These are phyloP conservation scores for Zaprionus africanus DNA, from an alignment of 1,140 invertebrate species.

Conservation along the genomic window DNA sequence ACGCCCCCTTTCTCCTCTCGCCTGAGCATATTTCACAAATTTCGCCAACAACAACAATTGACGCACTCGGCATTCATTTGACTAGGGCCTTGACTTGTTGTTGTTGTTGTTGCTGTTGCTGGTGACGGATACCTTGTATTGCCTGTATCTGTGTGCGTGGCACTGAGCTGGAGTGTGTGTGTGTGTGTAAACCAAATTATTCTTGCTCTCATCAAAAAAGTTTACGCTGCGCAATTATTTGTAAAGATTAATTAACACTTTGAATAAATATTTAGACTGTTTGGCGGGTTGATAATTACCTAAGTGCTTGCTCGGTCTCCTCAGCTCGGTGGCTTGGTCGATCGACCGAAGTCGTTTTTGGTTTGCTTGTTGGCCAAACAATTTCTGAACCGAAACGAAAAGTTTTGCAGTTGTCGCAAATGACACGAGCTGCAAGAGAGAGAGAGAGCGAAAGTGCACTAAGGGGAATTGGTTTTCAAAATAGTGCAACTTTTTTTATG, in stretches of 20 bases:
- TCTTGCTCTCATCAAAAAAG: constrained; percentile 81
- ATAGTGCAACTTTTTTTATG: neutral
- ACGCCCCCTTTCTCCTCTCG: neutral
- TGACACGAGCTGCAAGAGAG: neutral
- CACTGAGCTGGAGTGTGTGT: neutral
- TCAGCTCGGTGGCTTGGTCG: neutral
- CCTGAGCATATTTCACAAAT: constrained; percentile 73
- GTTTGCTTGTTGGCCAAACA: neutral
- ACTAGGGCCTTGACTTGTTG: constrained; percentile 30
- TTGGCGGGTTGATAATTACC: constrained; percentile 67
- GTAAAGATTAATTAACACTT: constrained; percentile 82
- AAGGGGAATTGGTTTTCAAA: neutral
- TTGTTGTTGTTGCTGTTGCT: constrained; percentile 8
- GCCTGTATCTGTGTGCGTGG: neutral
- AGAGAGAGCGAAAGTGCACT: neutral
- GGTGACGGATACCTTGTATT: constrained; percentile 47
- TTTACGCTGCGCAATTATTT: constrained; percentile 77
- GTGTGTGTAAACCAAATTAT: constrained; percentile 76
- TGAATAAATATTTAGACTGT: constrained; percentile 75
- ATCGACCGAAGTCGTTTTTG: neutral
- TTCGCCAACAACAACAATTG: constrained; percentile 42
- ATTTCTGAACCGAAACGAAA: constrained; percentile 5
- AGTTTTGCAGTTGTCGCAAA: neutral
- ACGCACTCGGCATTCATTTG: constrained; percentile 60
- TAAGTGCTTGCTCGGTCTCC: constrained; percentile 38